phyloP scores from a whole-genome alignment of 1,140 invertebrate genomes.

The Vanessa tameamea region DNA sequence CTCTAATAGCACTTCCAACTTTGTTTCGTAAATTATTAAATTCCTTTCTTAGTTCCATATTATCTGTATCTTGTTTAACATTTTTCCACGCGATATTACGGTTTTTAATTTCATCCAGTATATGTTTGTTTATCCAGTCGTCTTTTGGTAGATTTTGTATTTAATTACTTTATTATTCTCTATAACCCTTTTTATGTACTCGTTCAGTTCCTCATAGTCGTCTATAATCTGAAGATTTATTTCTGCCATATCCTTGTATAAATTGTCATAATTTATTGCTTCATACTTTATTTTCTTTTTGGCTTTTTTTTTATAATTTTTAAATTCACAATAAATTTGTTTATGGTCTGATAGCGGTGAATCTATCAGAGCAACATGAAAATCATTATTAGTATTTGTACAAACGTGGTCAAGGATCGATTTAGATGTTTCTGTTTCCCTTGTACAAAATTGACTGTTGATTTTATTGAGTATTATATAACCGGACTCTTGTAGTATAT shows the following conservation, averaged over 20 bases:
- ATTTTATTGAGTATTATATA: conserved; percentile 28
- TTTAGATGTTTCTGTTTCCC: conserved; percentile 20
- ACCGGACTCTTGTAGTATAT: conserved; percentile 27
- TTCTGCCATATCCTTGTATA: conserved; percentile 18
- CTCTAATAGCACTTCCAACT: conserved; percentile 18
- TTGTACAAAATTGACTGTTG: conserved; percentile 17
- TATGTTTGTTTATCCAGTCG: too few relatives aligned
- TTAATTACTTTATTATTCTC: conserved; percentile 17
- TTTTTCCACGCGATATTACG: conserved; percentile 28
- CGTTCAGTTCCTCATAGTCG: conserved; percentile 21
- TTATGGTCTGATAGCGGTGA: conserved; percentile 33
- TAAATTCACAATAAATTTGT: conserved; percentile 30
- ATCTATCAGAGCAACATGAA: conserved; percentile 32
- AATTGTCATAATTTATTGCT: conserved; percentile 24
- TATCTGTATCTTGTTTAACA: conserved; percentile 22
- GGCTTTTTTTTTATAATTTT: conserved; percentile 20
- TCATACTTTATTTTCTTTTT: conserved; percentile 29
- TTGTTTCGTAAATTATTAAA: conserved; percentile 21
- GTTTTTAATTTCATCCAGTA: conserved; percentile 19
- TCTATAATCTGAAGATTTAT: conserved; percentile 16
- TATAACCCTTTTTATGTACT: conserved; percentile 12
- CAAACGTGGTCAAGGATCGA: conserved; percentile 33
- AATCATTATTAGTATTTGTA: conserved; percentile 27
- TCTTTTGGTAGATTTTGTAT: conserved; percentile 24
- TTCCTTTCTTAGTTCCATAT: background rate